A percentile compares a stretch with the other conserved stretches of the same genome.
Evolutionary conservation across 2,113 vertebrate species (phyloP).

Genomic region (Nanorana parkeri): DNA sequence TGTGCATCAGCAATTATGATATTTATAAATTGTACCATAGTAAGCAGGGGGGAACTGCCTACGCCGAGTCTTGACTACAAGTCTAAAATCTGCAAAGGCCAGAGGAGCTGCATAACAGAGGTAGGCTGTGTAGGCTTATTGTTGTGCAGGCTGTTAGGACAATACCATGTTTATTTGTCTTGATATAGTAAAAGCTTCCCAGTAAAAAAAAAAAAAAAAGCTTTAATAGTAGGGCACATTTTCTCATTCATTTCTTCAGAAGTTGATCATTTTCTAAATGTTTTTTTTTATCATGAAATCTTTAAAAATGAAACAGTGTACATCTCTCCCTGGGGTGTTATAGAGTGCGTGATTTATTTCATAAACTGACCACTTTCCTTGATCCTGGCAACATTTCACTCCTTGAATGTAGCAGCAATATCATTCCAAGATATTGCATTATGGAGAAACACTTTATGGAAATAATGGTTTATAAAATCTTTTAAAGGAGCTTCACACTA

Average conservation of each 20-base stretch:
- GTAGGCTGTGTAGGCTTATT: too few relatives aligned
- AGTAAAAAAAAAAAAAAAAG: too few relatives aligned
- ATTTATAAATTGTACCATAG: too few relatives aligned
- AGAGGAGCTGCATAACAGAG: too few relatives aligned
- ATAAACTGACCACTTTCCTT: slow-evolving; percentile 12
- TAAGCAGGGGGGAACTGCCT: too few relatives aligned
- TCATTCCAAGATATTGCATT: slow-evolving; percentile 6
- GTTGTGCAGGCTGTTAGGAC: too few relatives aligned
- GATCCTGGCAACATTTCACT: slow-evolving; percentile 3
- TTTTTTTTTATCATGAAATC: slow-evolving; percentile 44
- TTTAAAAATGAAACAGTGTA: slow-evolving; percentile 15
- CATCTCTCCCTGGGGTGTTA: slow-evolving; percentile 38
- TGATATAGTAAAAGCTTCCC: too few relatives aligned
- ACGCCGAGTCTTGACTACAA: too few relatives aligned
- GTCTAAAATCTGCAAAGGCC: too few relatives aligned
- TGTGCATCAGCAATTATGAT: too few relatives aligned
- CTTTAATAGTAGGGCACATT: too few relatives aligned
- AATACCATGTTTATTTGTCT: too few relatives aligned
- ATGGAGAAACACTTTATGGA: slow-evolving; percentile 4
- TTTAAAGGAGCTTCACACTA: neutral
- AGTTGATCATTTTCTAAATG: slow-evolving; percentile 29
- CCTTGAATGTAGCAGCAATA: slow-evolving; percentile 15
- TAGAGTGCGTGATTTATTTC: slow-evolving; percentile 34
- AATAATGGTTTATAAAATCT: neutral
- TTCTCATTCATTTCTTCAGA: neutral